These are phyloP conservation scores for Scaptomyza cyrtandrae DNA, from an alignment of 2,888 invertebrate genomes.

Conservation along the genomic window DNA sequence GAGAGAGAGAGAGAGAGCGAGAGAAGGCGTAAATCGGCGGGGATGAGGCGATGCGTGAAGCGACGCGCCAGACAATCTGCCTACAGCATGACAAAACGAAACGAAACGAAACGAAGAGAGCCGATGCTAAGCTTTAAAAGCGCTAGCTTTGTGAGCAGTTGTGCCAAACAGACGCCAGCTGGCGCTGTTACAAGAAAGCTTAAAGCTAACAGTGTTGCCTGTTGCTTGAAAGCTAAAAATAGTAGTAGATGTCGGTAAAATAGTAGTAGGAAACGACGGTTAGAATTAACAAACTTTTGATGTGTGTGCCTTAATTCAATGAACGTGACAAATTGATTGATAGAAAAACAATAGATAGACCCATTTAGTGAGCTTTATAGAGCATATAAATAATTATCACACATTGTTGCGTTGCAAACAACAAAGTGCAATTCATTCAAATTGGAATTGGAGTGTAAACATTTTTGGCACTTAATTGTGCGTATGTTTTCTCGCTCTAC, in stretches of 20 bases:
- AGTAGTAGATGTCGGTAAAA: constrained; percentile 2
- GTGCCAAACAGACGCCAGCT: constrained; percentile 30
- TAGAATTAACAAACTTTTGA: neutral
- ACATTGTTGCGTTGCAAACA: constrained; percentile 5
- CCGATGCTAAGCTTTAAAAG: constrained; percentile 32
- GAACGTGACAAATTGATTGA: constrained; percentile 48
- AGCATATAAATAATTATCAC: constrained; percentile 22
- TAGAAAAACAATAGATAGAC: constrained; percentile 4
- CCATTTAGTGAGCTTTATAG: constrained; percentile 10
- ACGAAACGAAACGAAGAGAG: neutral
- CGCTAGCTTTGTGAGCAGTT: constrained; percentile 51
- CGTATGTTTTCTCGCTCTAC: constrained; percentile 12
- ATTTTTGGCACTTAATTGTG: constrained; percentile 48
- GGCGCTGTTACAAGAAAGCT: constrained; percentile 51
- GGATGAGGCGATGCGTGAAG: constrained; percentile 7
- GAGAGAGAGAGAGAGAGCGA: neutral
- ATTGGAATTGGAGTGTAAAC: constrained; percentile 47
- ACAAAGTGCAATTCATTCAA: constrained; percentile 47
- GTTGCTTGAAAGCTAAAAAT: neutral
- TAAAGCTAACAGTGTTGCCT: constrained; percentile 42
- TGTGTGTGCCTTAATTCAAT: constrained; percentile 39
- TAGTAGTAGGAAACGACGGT: neutral
- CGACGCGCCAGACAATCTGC: constrained; percentile 65
- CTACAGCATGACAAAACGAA: constrained; percentile 40
- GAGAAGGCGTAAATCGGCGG: neutral